Evolutionary conservation across 2,797 vertebrate genomes (phyloP).

Genomic region (Crenichthys baileyi): DNA sequence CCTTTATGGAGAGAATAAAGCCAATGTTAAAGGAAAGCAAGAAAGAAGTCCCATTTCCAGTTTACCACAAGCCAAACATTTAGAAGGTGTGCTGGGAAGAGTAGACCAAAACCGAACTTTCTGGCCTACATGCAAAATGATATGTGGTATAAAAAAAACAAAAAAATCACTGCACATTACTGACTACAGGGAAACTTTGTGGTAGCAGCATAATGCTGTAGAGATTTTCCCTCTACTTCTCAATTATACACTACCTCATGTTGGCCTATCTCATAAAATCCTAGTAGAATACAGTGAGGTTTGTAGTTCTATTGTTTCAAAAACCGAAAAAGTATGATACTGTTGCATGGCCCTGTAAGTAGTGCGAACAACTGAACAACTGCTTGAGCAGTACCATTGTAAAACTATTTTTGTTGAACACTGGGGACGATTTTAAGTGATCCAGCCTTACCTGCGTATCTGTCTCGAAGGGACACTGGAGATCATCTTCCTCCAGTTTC

Average conservation of each 20-base stretch:
- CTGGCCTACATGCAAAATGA: not conserved
- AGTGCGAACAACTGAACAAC: not conserved
- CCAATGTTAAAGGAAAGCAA: not conserved
- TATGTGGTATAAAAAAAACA: too few species aligned
- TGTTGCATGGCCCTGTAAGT: not conserved
- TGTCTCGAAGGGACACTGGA: constrained; percentile 84
- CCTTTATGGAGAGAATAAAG: not conserved
- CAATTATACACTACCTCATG: not conserved
- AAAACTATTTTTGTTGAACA: not conserved
- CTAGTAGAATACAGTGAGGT: not conserved
- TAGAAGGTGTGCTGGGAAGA: not conserved
- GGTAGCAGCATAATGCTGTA: not conserved
- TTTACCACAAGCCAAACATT: not conserved
- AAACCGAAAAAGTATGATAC: not conserved
- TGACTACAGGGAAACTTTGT: not conserved
- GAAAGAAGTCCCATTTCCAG: not conserved
- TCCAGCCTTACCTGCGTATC: constrained; percentile 73
- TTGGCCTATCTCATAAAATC: not conserved
- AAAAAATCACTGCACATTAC: not conserved
- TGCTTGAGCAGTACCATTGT: not conserved
- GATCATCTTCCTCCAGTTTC: constrained; percentile 87
- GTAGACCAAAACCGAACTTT: not conserved
- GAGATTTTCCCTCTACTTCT: not conserved
- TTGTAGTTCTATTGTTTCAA: not conserved
- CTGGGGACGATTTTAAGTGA: not conserved